A percentile compares a stretch with the other conserved stretches of the same genome.
Conservation (phyloP, 2,113 vertebrate species). For the Cheirogaleus medius region DNA sequence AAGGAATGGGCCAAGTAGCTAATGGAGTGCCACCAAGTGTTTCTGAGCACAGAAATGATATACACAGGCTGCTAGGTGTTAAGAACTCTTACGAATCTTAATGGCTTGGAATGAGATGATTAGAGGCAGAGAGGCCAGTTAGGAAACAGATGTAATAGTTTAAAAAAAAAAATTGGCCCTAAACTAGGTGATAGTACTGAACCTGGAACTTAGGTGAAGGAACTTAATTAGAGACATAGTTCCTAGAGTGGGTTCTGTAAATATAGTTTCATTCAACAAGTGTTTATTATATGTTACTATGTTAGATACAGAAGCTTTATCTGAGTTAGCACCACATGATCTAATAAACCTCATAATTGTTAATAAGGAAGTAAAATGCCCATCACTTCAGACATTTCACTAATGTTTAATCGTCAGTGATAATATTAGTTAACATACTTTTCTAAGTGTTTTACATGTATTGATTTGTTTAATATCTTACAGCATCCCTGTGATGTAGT, state of each 20-base stretch:
- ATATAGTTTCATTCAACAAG: not conserved
- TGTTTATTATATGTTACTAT: not conserved
- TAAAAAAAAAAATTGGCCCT: not conserved
- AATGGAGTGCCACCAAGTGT: no score
- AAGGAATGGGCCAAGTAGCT: not conserved
- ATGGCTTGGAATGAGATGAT: not conserved
- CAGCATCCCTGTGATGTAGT: not conserved
- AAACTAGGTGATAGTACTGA: not conserved
- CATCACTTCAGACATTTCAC: not conserved
- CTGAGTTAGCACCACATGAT: not conserved
- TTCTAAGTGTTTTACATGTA: not conserved
- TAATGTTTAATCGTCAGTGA: not conserved
- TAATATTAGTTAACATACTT: not conserved
- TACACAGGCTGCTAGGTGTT: not conserved
- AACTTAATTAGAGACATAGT: not conserved
- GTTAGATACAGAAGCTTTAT: not conserved
- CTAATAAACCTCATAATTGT: not conserved
- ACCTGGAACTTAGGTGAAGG: no score
- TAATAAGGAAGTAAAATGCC: not conserved
- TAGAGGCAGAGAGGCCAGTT: not conserved
- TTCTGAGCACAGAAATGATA: not conserved
- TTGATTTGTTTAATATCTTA: not conserved
- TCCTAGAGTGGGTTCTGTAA: not conserved
- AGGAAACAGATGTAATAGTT: not conserved
- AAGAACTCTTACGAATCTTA: not conserved